phyloP scores from a whole-genome alignment of 2,888 invertebrate genomes.

The Lepidocyrtoides sp. region DNA sequence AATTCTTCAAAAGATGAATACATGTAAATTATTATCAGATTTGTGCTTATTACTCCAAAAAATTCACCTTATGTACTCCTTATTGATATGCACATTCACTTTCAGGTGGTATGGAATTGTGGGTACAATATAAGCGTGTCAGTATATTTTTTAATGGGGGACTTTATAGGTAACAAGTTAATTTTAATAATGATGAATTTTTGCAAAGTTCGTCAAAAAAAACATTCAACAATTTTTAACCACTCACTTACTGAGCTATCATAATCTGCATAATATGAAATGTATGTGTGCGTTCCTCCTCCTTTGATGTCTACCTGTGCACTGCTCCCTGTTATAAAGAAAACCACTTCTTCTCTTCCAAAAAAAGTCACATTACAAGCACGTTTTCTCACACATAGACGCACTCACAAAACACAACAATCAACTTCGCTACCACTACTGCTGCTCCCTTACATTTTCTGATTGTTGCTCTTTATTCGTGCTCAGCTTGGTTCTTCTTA shows the following conservation, averaged over 20 bases:
- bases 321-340: conserved; percentile 31
- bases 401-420: conserved; percentile 18
- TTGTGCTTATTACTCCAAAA: conserved; percentile 1
- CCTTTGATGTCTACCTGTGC: conserved; percentile 34
- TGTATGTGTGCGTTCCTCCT: conserved; percentile 48
- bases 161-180: conserved; percentile 17
- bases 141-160: background rate
- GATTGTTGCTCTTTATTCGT: conserved; percentile 30
- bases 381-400: conserved; percentile 51
- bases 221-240: background rate
- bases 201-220: conserved; percentile 27
- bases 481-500: background rate
- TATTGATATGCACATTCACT: background rate
- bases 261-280: background rate
- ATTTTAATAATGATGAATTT: conserved; percentile 11
- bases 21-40: conserved; percentile 25
- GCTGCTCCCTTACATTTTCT: background rate
- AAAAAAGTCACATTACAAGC: conserved; percentile 64
- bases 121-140: background rate
- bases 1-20: background rate
- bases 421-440: conserved; percentile 4
- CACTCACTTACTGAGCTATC: background rate
- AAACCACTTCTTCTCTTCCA: conserved; percentile 24
- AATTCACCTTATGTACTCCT: background rate
- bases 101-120: background rate